Conservation (phyloP, 2,888 invertebrate species). For the Troides helena region DNA sequence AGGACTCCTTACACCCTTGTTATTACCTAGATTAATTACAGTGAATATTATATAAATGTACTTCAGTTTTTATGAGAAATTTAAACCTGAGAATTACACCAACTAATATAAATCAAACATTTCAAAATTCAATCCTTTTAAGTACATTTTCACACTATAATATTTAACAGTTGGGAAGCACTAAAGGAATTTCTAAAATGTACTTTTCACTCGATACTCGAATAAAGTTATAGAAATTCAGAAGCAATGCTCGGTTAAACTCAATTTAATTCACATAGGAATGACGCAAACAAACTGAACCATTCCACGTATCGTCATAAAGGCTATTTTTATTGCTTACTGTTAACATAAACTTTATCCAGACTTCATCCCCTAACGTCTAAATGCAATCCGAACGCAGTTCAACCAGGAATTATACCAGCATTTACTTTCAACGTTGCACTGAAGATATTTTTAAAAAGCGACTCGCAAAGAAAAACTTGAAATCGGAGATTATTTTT, state of each 20-base stretch:
- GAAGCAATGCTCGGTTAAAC: slow-evolving; percentile 25
- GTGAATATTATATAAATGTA: too few species aligned
- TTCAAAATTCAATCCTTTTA: slow-evolving; percentile 9
- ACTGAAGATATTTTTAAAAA: slow-evolving; percentile 71
- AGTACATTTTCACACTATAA: slow-evolving; percentile 24
- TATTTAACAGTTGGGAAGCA: slow-evolving; percentile 12
- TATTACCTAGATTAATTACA: too few species aligned
- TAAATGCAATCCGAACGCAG: slow-evolving; percentile 76
- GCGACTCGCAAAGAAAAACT: slow-evolving; percentile 53
- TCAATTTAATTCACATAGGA: slow-evolving; percentile 46
- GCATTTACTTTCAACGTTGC: slow-evolving; percentile 78
- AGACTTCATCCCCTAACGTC: slow-evolving; percentile 69
- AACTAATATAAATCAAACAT: background rate
- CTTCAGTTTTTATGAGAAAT: too few species aligned
- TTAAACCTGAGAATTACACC: too few species aligned
- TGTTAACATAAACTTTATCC: slow-evolving; percentile 76
- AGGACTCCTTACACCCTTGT: too few species aligned
- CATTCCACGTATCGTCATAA: slow-evolving; percentile 77
- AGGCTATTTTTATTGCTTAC: slow-evolving; percentile 76
- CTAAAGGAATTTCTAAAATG: slow-evolving; percentile 25
- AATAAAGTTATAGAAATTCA: slow-evolving; percentile 26
- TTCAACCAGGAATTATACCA: slow-evolving; percentile 70
- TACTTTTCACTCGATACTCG: slow-evolving; percentile 21
- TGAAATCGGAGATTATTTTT: slow-evolving; percentile 66
- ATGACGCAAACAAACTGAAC: slow-evolving; percentile 65